Evolutionary conservation across 2,113 vertebrate genomes (phyloP).

Genomic region (Poeciliopsis retropinna): DNA sequence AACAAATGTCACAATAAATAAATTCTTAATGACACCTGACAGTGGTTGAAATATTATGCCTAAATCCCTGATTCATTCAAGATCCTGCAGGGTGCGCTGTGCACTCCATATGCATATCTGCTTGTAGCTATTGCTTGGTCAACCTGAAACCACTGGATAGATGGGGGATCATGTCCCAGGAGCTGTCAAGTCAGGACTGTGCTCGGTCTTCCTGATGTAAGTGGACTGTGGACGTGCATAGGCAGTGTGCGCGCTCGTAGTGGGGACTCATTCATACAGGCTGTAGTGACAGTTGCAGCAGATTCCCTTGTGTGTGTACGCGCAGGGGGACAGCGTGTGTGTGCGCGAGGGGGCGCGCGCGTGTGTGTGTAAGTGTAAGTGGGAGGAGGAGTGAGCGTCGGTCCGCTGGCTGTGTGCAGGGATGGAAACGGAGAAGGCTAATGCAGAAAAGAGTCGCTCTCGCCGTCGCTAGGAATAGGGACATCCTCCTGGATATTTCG

Average conservation of each 20-base stretch:
- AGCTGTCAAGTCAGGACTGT: constrained; percentile 55
- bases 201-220: constrained; percentile 70
- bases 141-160: constrained; percentile 11
- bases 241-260: constrained; percentile 13
- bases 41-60: neutral
- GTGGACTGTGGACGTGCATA: constrained; percentile 11
- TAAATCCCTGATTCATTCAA: constrained; percentile 6
- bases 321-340: constrained; percentile 27
- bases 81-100: constrained; percentile 71
- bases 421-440: constrained; percentile 75
- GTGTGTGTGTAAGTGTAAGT: constrained; percentile 29
- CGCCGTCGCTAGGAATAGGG: constrained; percentile 47
- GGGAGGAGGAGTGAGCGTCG: constrained; percentile 63
- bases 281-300: constrained; percentile 61
- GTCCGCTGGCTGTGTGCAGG: constrained; percentile 60
- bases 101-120: neutral
- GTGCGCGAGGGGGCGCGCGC: constrained; percentile 43
- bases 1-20: no score
- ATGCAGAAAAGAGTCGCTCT: constrained; percentile 71
- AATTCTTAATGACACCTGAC: neutral
- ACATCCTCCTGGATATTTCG: constrained; percentile 30
- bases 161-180: constrained; percentile 19
- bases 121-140: constrained; percentile 11
- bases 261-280: constrained; percentile 53
- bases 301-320: constrained; percentile 32